A percentile compares a stretch with the other conserved stretches of the same genome.
Evolutionary conservation across 2,888 invertebrate species (phyloP).

Genomic region (Cinara cedri): DNA sequence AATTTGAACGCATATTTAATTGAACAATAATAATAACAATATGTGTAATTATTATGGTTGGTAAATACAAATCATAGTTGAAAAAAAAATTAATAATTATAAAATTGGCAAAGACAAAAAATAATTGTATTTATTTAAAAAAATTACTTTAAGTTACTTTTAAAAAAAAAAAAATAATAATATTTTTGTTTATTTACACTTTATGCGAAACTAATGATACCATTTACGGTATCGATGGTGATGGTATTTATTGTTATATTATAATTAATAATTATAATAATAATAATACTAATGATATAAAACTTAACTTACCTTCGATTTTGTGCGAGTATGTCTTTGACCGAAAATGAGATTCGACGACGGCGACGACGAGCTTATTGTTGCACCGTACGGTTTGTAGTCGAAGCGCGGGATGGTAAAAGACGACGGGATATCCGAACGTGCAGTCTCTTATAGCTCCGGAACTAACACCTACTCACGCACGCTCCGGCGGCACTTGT

Average conservation of each 20-base stretch:
- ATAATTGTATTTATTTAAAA: background rate
- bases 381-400: slow-evolving; percentile 26
- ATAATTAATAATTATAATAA: background rate
- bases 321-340: too few relatives aligned
- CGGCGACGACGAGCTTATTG: background rate
- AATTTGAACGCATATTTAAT: too few relatives aligned
- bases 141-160: background rate
- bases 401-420: slow-evolving; percentile 47
- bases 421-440: slow-evolving; percentile 48
- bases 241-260: too few relatives aligned
- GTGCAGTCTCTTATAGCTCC: slow-evolving; percentile 56
- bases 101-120: background rate
- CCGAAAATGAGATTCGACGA: background rate
- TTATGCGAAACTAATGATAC: background rate
- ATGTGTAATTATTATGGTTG: too few relatives aligned
- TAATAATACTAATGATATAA: background rate
- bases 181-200: background rate
- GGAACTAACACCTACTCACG: slow-evolving; percentile 56
- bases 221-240: too few relatives aligned
- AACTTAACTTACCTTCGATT: slow-evolving; percentile 35
- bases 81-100: too few relatives aligned
- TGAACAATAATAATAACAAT: too few relatives aligned
- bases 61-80: too few relatives aligned
- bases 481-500: slow-evolving; percentile 50
- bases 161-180: background rate